Evolutionary conservation across 1,140 invertebrate species (phyloP), one percentile per base, ranked within the genome.

Genomic region (Aleiodes sp.): DNA sequence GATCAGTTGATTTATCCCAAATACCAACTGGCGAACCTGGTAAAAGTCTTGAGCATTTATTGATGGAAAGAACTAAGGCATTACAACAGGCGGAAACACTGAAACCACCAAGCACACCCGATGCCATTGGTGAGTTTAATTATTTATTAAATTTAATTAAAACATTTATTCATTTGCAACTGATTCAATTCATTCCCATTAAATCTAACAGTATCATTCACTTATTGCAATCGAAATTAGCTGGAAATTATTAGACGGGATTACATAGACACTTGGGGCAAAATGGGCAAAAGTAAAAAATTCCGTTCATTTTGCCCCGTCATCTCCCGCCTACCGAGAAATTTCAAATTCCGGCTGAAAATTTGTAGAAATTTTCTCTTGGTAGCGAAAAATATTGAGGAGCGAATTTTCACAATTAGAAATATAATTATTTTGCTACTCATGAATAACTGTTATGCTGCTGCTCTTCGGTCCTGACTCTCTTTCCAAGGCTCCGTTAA

Each of bases 51-150:
- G 93, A 95, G 83, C 88, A 92, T 70, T 86, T 94, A 73, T 86
- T 94, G 16, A 84, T 94, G 80, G 94, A 94, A 82, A 91, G 94
- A 75, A 91, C 91, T 72, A 94, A 94, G 80, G 88, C 88, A 24
- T 78, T 93, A 57, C 92, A 91, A 77, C 86, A 84, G 69, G 86
- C 79, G 74, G 89, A 85, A 79, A 85, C 65, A 35, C 73, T 86
- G n/a, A 86, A 86, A 43, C 81, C 81, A 64, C 79, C 84, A 14
- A 83, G 76, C 70, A 85, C 85, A 62, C 84, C 85, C 16, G 85
- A 86, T 66, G 76, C 83, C 65, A 80, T 85, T 71, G 85, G 85
- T 86, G 78, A 86, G 84, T 86, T 67, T 29, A 59, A 66, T 67
- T 64, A 2, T 57, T 41, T 29, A 16, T 19, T 37, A 7, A 43